Conservation (phyloP, 2,113 vertebrate species). For the Speoplatyrhinus poulsoni region DNA sequence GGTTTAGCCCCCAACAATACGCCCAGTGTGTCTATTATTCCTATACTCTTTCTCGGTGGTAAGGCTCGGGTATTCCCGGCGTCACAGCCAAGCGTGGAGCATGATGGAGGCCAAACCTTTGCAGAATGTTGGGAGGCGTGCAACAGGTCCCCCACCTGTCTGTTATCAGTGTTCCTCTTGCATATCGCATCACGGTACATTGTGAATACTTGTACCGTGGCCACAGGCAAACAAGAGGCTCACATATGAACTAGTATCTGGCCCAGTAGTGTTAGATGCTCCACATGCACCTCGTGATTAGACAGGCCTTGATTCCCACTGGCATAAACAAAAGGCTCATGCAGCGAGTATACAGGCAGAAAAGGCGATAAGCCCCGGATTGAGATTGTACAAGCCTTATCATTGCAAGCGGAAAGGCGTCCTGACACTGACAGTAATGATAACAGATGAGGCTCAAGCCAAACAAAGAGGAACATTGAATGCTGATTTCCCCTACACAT, state of each 20-base stretch:
- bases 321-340: conserved; percentile 70
- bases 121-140: conserved; percentile 31
- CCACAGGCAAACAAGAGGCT: neutral
- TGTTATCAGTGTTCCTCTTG: conserved; percentile 51
- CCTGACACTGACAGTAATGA: conserved; percentile 69
- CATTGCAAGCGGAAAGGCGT: conserved; percentile 57
- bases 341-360: conserved; percentile 55
- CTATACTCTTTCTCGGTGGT: conserved; percentile 40
- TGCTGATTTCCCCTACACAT: conserved; percentile 60
- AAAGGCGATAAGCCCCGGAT: conserved; percentile 53
- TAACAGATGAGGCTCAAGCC: conserved; percentile 64
- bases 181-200: conserved; percentile 24
- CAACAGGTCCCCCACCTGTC: conserved; percentile 41
- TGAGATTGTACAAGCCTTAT: conserved; percentile 55
- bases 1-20: conserved; percentile 46
- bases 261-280: conserved; percentile 48
- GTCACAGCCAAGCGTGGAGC: conserved; percentile 30
- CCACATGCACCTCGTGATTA: conserved; percentile 37
- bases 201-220: too few relatives aligned
- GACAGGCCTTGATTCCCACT: conserved; percentile 56
- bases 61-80: conserved; percentile 46
- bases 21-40: conserved; percentile 48
- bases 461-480: conserved; percentile 74
- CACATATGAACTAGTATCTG: neutral
- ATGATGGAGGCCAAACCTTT: conserved; percentile 26